Evolutionary conservation across 2,888 invertebrate species (phyloP).

Genomic region (Drosophila mimetica): DNA sequence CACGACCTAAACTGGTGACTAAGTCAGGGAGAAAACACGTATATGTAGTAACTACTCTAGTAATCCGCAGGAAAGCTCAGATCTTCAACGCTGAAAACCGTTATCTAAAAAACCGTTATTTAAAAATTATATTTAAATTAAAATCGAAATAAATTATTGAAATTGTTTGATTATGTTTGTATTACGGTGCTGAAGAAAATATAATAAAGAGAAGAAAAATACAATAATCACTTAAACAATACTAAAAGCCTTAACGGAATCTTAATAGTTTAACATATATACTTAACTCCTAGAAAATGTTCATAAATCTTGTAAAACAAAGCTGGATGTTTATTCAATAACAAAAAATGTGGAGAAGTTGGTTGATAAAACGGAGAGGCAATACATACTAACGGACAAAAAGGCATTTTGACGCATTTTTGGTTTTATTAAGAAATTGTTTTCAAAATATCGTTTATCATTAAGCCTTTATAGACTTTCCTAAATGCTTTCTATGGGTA

Average conservation of each 20-base stretch:
- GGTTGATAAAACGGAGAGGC: not conserved
- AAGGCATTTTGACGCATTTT: too few relatives aligned
- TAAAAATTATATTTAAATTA: too few relatives aligned
- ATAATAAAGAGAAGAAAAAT: not conserved
- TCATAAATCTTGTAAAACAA: not conserved
- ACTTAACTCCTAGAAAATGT: not conserved
- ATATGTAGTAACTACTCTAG: conserved; percentile 8
- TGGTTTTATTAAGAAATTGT: not conserved
- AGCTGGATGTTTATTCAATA: not conserved
- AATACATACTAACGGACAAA: not conserved
- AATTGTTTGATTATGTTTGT: too few relatives aligned
- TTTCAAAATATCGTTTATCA: not conserved
- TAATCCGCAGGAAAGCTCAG: conserved; percentile 43
- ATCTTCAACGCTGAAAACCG: conserved; percentile 24
- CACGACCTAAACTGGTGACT: conserved; percentile 76
- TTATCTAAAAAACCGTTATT: too few relatives aligned
- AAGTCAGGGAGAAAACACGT: conserved; percentile 49
- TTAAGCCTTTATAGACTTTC: not conserved
- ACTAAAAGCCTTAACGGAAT: not conserved
- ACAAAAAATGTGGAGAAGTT: not conserved
- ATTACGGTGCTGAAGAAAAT: too few relatives aligned
- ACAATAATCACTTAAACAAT: not conserved
- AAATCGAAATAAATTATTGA: too few relatives aligned
- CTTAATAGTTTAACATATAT: not conserved
- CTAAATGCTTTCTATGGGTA: not conserved